phyloP scores from a whole-genome alignment of 1,140 invertebrate species.

The Yoshiicerus persimilis region DNA sequence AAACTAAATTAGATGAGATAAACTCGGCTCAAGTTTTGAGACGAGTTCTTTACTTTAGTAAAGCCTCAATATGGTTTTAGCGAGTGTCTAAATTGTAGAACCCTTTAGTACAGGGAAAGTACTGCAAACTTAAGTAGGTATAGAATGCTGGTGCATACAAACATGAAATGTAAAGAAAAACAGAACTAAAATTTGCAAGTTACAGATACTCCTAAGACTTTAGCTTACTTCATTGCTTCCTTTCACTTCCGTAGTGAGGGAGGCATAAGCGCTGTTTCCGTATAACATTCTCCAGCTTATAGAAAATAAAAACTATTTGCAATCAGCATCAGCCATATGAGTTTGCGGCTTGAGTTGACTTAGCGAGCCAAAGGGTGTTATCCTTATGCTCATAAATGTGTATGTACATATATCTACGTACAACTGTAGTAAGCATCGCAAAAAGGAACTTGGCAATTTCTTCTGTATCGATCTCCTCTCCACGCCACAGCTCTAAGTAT shows the following conservation, averaged over 20 bases:
- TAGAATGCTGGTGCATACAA: background rate
- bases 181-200: background rate
- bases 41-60: background rate
- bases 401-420: background rate
- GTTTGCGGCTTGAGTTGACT: background rate
- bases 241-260: background rate
- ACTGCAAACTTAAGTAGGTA: background rate
- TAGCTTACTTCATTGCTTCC: background rate
- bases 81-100: background rate
- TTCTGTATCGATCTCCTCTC: conserved; percentile 38
- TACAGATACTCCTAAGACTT: background rate
- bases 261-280: background rate
- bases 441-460: conserved; percentile 44
- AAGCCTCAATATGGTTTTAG: background rate
- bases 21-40: background rate
- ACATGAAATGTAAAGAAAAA: background rate
- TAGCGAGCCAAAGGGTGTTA: background rate
- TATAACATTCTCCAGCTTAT: background rate
- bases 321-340: background rate
- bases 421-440: background rate
- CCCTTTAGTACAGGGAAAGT: background rate
- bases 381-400: background rate
- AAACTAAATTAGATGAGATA: conserved; percentile 1
- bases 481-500: background rate
- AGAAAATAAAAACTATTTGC: background rate